Evolutionary conservation across 2,113 vertebrate species (phyloP).

Genomic region (Oreochromis niloticus): DNA sequence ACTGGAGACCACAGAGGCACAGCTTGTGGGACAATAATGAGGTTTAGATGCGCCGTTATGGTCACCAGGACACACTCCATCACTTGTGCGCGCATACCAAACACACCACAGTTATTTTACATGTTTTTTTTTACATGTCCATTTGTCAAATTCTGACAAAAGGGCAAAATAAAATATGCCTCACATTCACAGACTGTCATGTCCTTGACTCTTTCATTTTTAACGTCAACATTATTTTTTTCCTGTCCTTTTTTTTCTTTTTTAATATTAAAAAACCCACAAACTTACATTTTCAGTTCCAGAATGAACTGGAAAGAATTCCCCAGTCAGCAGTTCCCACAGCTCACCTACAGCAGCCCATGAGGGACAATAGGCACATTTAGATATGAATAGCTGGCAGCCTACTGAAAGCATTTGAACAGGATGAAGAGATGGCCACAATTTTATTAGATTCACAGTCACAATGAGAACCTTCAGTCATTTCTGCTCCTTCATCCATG

Average conservation of each 20-base stretch:
- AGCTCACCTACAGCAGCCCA: slow-evolving; percentile 40
- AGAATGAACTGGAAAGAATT: slow-evolving; percentile 34
- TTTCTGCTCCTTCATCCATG: neutral
- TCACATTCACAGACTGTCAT: neutral
- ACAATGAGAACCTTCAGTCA: neutral
- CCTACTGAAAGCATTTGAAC: neutral
- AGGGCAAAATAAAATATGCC: neutral
- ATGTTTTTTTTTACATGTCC: neutral
- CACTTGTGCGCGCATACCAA: neutral
- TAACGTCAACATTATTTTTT: neutral
- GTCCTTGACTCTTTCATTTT: neutral
- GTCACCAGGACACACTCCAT: neutral
- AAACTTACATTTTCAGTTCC: neutral
- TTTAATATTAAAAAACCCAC: neutral
- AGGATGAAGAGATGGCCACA: slow-evolving; percentile 4
- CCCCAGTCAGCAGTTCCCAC: slow-evolving; percentile 28
- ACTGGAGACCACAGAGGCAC: neutral
- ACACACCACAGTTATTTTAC: neutral
- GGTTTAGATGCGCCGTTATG: neutral
- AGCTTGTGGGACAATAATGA: neutral
- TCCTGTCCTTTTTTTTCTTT: neutral
- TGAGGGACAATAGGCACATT: slow-evolving; percentile 47
- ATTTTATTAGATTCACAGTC: neutral
- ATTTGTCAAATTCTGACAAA: neutral
- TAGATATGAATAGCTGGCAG: slow-evolving; percentile 33